Evolutionary conservation across 2,888 invertebrate genomes (phyloP).

Genomic region (Troilus luridus): DNA sequence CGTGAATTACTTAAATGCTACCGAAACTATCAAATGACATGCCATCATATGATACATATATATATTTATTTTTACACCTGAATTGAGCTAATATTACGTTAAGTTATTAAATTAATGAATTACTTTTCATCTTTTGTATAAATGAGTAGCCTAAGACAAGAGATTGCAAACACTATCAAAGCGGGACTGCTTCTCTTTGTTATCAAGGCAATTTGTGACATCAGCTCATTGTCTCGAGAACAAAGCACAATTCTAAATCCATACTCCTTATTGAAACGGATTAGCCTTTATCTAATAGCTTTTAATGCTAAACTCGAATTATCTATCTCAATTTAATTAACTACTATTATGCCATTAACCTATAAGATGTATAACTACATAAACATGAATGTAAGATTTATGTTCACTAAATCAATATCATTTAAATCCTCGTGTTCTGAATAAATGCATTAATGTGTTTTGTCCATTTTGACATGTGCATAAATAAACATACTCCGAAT

Average conservation of each 20-base stretch:
- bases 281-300: neutral
- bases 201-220: slow-evolving; percentile 11
- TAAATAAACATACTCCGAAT: no score
- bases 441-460: no score
- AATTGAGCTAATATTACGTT: neutral
- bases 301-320: neutral
- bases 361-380: neutral
- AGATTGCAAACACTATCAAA: slow-evolving; percentile 21
- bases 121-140: neutral
- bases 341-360: neutral
- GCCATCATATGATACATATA: no score
- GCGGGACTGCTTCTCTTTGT: neutral
- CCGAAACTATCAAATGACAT: neutral
- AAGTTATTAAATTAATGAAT: neutral
- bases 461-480: no score
- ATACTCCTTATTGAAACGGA: slow-evolving; percentile 16
- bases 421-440: no score
- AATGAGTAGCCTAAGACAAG: neutral
- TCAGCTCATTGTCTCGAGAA: slow-evolving; percentile 3
- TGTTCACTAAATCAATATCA: no score
- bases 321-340: neutral
- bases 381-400: no score
- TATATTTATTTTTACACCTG: neutral
- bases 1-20: neutral
- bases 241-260: slow-evolving; percentile 21